These are phyloP conservation scores for Micrasema minimum DNA, from an alignment of 1,140 invertebrate genomes.

Conservation along the genomic window DNA sequence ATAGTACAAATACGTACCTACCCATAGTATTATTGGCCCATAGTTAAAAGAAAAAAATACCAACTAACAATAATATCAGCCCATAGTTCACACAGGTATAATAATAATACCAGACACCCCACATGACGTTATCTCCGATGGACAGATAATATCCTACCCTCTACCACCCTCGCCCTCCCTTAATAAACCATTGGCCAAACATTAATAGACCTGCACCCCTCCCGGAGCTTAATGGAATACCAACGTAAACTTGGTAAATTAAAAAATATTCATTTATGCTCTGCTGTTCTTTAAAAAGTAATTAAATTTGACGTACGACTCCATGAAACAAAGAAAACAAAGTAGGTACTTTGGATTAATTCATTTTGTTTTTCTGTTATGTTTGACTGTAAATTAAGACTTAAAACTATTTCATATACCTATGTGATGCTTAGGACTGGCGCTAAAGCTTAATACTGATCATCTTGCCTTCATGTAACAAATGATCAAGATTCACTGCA, in stretches of 20 bases:
- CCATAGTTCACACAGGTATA: neutral
- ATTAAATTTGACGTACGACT: slow-evolving; percentile 1
- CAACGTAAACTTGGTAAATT: slow-evolving; percentile 23
- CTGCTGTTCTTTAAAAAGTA: slow-evolving; percentile 19
- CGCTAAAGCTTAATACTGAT: no score
- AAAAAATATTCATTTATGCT: slow-evolving; percentile 32
- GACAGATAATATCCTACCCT: slow-evolving; percentile 44
- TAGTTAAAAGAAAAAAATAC: neutral
- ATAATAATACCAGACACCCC: slow-evolving; percentile 23
- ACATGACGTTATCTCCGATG: slow-evolving; percentile 47
- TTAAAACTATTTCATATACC: no score
- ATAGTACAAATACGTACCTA: neutral
- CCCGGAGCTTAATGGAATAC: slow-evolving; percentile 37
- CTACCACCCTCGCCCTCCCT: slow-evolving; percentile 28
- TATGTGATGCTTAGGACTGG: no score
- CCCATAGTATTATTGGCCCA: neutral
- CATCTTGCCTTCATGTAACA: no score
- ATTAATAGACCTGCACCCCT: slow-evolving; percentile 45
- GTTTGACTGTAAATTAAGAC: slow-evolving; percentile 7
- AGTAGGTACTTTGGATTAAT: neutral
- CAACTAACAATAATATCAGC: neutral
- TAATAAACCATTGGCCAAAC: slow-evolving; percentile 45
- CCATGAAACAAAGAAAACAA: no score
- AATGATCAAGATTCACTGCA: no score
- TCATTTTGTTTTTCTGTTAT: neutral